A percentile compares a stretch with the other conserved stretches of the same genome.
These are phyloP conservation scores for Pollenia griseotomentosa DNA, from an alignment of 2,888 invertebrate genomes.

Conservation along the genomic window DNA sequence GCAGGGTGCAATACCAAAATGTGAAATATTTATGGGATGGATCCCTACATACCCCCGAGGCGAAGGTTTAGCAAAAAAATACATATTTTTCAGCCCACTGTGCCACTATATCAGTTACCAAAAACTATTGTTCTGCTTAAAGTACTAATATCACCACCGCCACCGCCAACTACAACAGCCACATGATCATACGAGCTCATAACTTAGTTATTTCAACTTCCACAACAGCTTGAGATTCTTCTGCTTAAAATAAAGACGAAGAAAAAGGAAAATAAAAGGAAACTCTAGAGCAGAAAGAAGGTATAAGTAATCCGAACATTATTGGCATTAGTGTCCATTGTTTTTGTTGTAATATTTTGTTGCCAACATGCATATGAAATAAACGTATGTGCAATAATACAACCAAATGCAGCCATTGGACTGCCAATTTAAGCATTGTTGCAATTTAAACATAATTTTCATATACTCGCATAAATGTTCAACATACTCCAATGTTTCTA, in stretches of 20 bases:
- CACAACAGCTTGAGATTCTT: background rate
- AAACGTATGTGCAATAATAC: constrained; percentile 50
- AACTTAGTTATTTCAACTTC: constrained; percentile 54
- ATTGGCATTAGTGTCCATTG: constrained; percentile 73
- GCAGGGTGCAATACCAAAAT: too few relatives aligned
- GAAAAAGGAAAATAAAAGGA: constrained; percentile 18
- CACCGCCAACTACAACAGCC: constrained; percentile 36
- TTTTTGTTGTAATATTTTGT: constrained; percentile 71
- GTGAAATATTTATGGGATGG: too few relatives aligned
- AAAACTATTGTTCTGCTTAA: constrained; percentile 55
- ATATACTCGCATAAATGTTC: constrained; percentile 58
- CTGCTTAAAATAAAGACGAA: constrained; percentile 1
- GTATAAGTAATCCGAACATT: constrained; percentile 68
- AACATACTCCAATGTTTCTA: constrained; percentile 47
- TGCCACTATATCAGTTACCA: constrained; percentile 16
- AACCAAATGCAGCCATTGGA: constrained; percentile 24
- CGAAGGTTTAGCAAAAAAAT: background rate
- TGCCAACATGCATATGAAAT: constrained; percentile 68
- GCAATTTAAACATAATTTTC: constrained; percentile 73
- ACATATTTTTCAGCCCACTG: constrained; percentile 17
- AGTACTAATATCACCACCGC: constrained; percentile 28
- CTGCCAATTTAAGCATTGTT: constrained; percentile 72
- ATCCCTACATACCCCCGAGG: too few relatives aligned
- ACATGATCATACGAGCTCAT: constrained; percentile 65
- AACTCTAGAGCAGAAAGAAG: background rate